Evolutionary conservation across 2,797 vertebrate genomes (phyloP).

Genomic region (Bradypus variegatus): DNA sequence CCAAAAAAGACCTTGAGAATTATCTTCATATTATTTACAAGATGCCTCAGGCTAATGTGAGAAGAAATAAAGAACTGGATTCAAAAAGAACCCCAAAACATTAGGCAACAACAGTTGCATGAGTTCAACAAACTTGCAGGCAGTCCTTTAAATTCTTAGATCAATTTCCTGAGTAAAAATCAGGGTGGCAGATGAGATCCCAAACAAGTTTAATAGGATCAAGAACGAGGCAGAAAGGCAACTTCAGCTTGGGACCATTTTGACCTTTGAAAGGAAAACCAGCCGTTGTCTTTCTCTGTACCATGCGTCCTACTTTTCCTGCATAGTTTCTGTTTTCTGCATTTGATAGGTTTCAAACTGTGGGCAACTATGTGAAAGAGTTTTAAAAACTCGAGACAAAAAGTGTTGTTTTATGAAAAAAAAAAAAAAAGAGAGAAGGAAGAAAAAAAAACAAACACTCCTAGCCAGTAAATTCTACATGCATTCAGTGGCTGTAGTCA

Average conservation of each 20-base stretch:
- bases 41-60: background rate
- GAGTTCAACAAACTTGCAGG: background rate
- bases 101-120: background rate
- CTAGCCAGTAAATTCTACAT: background rate
- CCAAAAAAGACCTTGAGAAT: background rate
- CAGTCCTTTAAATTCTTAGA: background rate
- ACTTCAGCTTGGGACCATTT: background rate
- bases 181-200: background rate
- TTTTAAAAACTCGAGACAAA: background rate
- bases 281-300: background rate
- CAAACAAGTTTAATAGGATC: background rate
- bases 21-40: background rate
- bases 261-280: background rate
- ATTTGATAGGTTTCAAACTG: background rate
- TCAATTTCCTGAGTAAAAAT: background rate
- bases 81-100: background rate
- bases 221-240: background rate
- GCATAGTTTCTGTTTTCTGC: background rate
- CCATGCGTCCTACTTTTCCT: background rate
- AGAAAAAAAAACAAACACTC: background rate
- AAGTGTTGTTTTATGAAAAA: background rate
- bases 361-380: background rate
- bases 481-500: background rate
- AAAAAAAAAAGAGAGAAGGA: background rate
- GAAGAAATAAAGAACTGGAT: background rate